A percentile compares a stretch with the other conserved stretches of the same genome.
phyloP scores from a whole-genome alignment of 1,140 invertebrate genomes.

The Apis mellifera region Amel_HAv3.1 CM009946.2:7137501-7138000 shows the following conservation, averaged over 20 bases:
- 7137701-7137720: background rate
- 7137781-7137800: background rate
- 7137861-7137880: constrained; percentile 91
- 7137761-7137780: background rate
- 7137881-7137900: constrained; percentile 91
- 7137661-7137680: too few relatives aligned
- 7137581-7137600: too few relatives aligned
- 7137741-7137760: constrained; percentile 1
- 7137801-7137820: too few relatives aligned
- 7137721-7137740: background rate
- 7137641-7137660: too few relatives aligned
- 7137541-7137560: too few relatives aligned
- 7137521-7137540: too few relatives aligned
- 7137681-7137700: background rate
- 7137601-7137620: too few relatives aligned
- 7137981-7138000: constrained; percentile 8
- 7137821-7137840: background rate
- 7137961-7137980: constrained; percentile 33
- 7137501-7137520: too few relatives aligned
- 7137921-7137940: constrained; percentile 93
- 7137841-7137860: constrained; percentile 84
- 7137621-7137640: too few relatives aligned
- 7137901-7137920: constrained; percentile 92
- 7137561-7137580: too few relatives aligned
- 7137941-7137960: constrained; percentile 71